Base-by-base conservation (phyloP, 1,140 invertebrate genomes). In the Drosophila pseudoananassae region DNA sequence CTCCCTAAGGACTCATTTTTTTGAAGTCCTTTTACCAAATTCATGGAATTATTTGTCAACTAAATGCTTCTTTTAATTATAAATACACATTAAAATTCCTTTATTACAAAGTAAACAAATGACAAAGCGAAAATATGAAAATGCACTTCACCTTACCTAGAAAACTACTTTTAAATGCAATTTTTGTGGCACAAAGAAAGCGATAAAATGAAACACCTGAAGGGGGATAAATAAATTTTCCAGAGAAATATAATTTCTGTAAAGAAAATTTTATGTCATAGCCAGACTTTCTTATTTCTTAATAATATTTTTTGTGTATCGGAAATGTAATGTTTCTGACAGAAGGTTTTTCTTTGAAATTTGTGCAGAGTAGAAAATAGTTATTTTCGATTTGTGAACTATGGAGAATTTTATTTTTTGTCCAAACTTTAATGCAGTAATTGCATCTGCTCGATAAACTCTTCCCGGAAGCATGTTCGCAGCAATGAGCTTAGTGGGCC, bases 51-150 rank as follows among this genome's bases (percentile, higher is more conserved):
- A n/a, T 5, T 40, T 40, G n/a, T 3, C 4, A 40, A 3, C 14
- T 27, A 40, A n/a, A 14, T 12, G 12, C 3, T 14, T 7, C 2
- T 43, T 17, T 36, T 66, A 61, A 61, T 66, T 53, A 59, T 43
- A 66, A 76, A 59, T 75, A 50, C 53, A 45, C 61, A 20, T 50
- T 17, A 45, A 76, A 61, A 55, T 75, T 54, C 27, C 31, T 58
- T 75, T 54, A 33, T 49, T 14, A 33, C 50, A 66, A 49, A 43
- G 52, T 40, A 66, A 59, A 66, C 43, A 58, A 31, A 56, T 43
- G 43, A 33, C 45, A 25, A 56, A 51, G 38, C 74, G 12, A 31
- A 65, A 40, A 51, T 40, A 14, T 27, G 25, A 29, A 31, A 56
- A 36, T 54, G 47, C 14, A 43, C 36, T 71, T 43, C 17, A 64